phyloP scores from a whole-genome alignment of 1,140 invertebrate species.

The Mycetomoellerius zeteki region DNA sequence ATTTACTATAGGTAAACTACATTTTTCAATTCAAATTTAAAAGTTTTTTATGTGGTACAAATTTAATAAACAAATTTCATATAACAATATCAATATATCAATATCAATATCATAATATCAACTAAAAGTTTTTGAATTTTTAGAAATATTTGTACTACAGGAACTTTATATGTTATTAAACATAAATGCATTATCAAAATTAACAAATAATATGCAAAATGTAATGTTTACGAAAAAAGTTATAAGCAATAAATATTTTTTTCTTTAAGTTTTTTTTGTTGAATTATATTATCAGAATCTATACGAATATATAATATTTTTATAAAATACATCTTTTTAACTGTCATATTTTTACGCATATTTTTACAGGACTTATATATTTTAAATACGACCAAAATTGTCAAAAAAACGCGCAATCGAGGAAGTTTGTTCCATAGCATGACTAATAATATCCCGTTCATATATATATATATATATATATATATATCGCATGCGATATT shows the following conservation, averaged over 20 bases:
- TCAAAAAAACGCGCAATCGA: background rate
- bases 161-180: background rate
- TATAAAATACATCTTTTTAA: background rate
- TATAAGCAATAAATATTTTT: background rate
- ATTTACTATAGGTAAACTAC: background rate
- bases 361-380: background rate
- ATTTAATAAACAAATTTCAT: background rate
- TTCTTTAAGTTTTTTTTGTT: background rate
- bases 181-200: background rate
- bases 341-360: background rate
- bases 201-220: background rate
- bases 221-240: background rate
- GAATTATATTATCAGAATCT: slow-evolving; percentile 5
- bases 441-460: background rate
- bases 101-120: too few species aligned
- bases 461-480: background rate
- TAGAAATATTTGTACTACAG: background rate
- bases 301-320: background rate
- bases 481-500: background rate
- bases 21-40: background rate
- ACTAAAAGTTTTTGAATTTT: background rate
- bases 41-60: background rate
- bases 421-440: background rate
- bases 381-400: background rate
- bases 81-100: background rate